Evolutionary conservation across 1,140 invertebrate species (phyloP), one percentile per base, ranked within the genome.

Genomic region (Neotoxoptera formosana): DNA sequence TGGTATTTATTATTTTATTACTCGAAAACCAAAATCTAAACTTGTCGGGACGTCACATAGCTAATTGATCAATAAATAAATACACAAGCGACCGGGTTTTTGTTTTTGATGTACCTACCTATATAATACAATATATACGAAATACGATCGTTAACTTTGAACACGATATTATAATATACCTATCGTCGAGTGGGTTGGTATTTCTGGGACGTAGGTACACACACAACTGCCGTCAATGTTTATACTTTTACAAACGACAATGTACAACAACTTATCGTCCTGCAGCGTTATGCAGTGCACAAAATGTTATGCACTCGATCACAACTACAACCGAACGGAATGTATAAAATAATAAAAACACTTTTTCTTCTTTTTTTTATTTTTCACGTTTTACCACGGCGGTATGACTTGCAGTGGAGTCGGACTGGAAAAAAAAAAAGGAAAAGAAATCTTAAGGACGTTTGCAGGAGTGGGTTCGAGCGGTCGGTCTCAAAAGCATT

Each of bases 401-500:
- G 9, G 47, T 48, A 48, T 87, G 7, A 17, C 86, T 6, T 53
- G 21, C 51, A 53, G 7, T 48, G 14, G 2, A 34, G 47, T 48
- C 25, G 4, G 17, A 17, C 53, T 23, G 30, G 45, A 30, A 45
- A 90, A 60, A 41, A 89, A 89, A 60, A 67, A 90, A 36, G 56
- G 11, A 53, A 89, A 36, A 90, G 11, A 53, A 89, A 36, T 56
- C 87, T 36, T 89, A 89, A 90, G 23, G 51, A 56, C 51, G 34
- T 45, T 41, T n/a, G 53, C 20, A 84, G 83, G 3, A 53, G 21
- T 23, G 56, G 8, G n/a, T 60, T 21, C 23, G 30, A 83, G 90
- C 90, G 90, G 90, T 83, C 47, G 36, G 81, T 91, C 51, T 81
- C 67, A 91, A 91, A 91, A 91, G 67, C 45, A 91, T 91, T 91